A percentile compares a stretch with the other conserved stretches of the same genome.
phyloP scores from a whole-genome alignment of 2,888 invertebrate genomes.

The Platerodrilus igneus region DNA sequence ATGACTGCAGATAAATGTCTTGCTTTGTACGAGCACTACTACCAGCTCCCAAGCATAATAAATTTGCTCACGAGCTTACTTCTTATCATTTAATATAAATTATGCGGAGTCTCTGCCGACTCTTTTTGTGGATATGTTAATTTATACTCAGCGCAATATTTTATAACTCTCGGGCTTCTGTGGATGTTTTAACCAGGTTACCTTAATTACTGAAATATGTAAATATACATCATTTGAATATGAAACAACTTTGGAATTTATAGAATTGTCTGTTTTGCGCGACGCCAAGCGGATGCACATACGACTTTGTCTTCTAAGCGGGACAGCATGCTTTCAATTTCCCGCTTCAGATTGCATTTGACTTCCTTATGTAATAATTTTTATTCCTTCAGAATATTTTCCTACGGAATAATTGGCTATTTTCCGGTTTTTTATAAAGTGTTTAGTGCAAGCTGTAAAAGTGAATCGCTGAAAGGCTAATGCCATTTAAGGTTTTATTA shows the following conservation, averaged over 20 bases:
- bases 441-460: too few relatives aligned
- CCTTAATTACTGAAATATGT: slow-evolving; percentile 46
- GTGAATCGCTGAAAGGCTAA: too few relatives aligned
- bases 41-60: too few relatives aligned
- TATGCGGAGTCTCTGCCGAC: slow-evolving; percentile 31
- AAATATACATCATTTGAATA: slow-evolving; percentile 44
- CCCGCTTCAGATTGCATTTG: slow-evolving; percentile 21
- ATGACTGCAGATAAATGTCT: too few relatives aligned
- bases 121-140: slow-evolving; percentile 40
- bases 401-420: too few relatives aligned
- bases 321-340: slow-evolving; percentile 30
- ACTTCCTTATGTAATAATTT: slow-evolving; percentile 22
- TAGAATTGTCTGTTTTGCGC: slow-evolving; percentile 38
- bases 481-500: too few relatives aligned
- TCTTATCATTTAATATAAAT: slow-evolving; percentile 40
- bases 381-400: too few relatives aligned
- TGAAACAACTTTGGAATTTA: slow-evolving; percentile 40
- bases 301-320: slow-evolving; percentile 34
- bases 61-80: slow-evolving; percentile 33
- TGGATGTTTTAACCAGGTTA: slow-evolving; percentile 32
- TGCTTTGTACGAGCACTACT: too few relatives aligned
- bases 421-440: too few relatives aligned
- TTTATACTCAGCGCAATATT: slow-evolving; percentile 37
- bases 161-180: slow-evolving; percentile 31
- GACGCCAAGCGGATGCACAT: slow-evolving; percentile 35